Base-by-base conservation (phyloP, 2,797 vertebrate genomes). In the Geotrypetes seraphini region DNA sequence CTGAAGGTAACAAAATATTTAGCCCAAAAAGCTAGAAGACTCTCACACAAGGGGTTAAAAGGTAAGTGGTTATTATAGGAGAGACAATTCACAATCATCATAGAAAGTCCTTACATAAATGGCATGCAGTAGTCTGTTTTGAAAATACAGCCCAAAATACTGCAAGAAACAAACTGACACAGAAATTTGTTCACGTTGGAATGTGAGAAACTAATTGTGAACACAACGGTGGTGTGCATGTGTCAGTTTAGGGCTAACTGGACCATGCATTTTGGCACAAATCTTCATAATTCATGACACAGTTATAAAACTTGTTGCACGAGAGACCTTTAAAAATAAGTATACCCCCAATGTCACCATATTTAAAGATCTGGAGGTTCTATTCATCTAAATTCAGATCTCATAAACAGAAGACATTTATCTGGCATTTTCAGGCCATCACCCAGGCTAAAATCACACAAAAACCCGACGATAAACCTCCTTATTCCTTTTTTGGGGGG, bases 1-100 rank as follows among this genome's bases (percentile, higher is more conserved):
- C 73, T n/a, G 69, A 79, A 87, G 83, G 78, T 86, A 85, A 83
- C 79, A 87, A 89, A 89, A 83, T 83, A 83, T 57, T 83, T 80
- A 43, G 74, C 79, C 75, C 77, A 84, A 81, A n/a, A 79, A 71
- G 58, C 63, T 63, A 69, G 64, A 52, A 62, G 69, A 58, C 32
- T 61, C 75, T 68, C 3, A 26, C 48, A 9, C 8, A n/a, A 60
- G 67, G 66, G 67, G 48, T 60, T 56, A 69, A 55, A n/a, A 59
- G 68, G 50, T 43, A 54, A 61, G 66, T 63, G 69, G 65, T 75
- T 78, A 66, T 57, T 43, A 54, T 7, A 42, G 42, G 51, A 51
- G 42, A 69, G 60, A 73, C 64, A 48, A 39, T 58, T 71, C 57
- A 75, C 71, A 60, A 56, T 60, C 16, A 43, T 47, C 38, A 52